phyloP scores from a whole-genome alignment of 2,888 invertebrate genomes.

The Sinodicranocentrus sp. region DNA sequence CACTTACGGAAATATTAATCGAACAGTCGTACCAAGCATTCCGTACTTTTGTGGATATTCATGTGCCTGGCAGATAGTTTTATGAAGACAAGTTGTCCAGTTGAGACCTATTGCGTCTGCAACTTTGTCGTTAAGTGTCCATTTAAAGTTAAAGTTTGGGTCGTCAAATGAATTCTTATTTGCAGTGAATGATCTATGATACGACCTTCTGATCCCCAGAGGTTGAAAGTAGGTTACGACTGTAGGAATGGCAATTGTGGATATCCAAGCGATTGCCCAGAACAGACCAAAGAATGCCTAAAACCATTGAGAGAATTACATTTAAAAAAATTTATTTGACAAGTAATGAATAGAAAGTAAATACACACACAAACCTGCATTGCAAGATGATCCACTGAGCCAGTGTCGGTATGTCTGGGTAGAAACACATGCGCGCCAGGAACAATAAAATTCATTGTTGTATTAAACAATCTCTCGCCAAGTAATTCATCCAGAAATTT shows the following conservation, averaged over 20 bases:
- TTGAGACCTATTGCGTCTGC: constrained; percentile 47
- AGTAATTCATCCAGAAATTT: constrained; percentile 44
- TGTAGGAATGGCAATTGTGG: constrained; percentile 53
- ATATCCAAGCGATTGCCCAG: constrained; percentile 58
- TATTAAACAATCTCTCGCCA: constrained; percentile 46
- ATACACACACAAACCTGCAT: constrained; percentile 51
- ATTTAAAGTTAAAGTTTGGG: constrained; percentile 9
- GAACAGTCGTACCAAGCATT: constrained; percentile 30
- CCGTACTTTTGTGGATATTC: constrained; percentile 40
- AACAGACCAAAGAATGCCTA: constrained; percentile 66
- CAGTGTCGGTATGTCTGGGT: constrained; percentile 42
- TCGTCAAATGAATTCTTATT: background rate
- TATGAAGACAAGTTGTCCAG: constrained; percentile 53
- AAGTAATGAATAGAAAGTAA: background rate
- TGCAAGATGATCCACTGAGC: constrained; percentile 49
- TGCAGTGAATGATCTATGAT: background rate
- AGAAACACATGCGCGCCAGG: constrained; percentile 40
- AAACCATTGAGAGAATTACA: no score
- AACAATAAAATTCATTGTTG: constrained; percentile 66
- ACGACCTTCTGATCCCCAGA: constrained; percentile 35
- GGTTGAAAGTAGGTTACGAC: constrained; percentile 36
- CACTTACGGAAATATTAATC: constrained; percentile 61
- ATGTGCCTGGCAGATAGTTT: constrained; percentile 65
- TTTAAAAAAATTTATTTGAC: no score
- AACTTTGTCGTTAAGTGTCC: constrained; percentile 36